Percentiles rank a stretch among this genome's conserved stretches.
Evolutionary conservation across 2,113 vertebrate genomes (phyloP).

Genomic region (Epinephelus lanceolatus): DNA sequence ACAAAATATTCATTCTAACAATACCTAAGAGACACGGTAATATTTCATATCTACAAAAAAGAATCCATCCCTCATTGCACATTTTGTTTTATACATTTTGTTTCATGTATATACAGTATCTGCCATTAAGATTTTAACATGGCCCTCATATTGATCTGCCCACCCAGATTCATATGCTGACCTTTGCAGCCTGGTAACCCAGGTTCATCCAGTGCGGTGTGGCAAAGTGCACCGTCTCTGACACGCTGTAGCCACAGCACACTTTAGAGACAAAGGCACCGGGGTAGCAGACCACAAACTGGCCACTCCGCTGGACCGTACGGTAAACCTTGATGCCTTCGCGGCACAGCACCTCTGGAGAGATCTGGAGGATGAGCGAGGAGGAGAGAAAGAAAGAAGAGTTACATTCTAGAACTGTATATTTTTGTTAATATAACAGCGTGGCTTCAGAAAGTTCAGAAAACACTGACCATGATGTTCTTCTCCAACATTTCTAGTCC

Average conservation of each 20-base stretch:
- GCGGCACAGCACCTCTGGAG: constrained; percentile 96
- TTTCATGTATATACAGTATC: background rate
- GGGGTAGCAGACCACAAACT: constrained; percentile 98
- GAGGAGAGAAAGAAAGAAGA: background rate
- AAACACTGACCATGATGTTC: constrained; percentile 93
- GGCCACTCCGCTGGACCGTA: constrained; percentile 96
- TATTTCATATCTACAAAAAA: background rate
- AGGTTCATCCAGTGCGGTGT: constrained; percentile 98
- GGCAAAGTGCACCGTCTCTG: constrained; percentile 99
- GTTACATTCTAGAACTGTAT: background rate
- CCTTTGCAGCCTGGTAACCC: constrained; percentile 98
- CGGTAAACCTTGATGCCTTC: constrained; percentile 98
- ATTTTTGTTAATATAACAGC: background rate
- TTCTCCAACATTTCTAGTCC: constrained; percentile 99
- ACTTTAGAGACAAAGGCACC: constrained; percentile 98
- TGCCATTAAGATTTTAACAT: background rate
- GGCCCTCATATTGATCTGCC: background rate
- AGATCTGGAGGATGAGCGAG: constrained; percentile 86
- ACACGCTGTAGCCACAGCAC: constrained; percentile 98
- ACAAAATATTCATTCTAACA: background rate
- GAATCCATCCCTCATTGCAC: background rate
- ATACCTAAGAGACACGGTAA: background rate
- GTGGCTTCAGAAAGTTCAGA: background rate
- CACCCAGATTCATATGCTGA: constrained; percentile 61
- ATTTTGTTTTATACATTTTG: background rate